Conservation (phyloP, 35 echinoderm and acorn worm genomes). For the Ophiothrix spiculata region DNA sequence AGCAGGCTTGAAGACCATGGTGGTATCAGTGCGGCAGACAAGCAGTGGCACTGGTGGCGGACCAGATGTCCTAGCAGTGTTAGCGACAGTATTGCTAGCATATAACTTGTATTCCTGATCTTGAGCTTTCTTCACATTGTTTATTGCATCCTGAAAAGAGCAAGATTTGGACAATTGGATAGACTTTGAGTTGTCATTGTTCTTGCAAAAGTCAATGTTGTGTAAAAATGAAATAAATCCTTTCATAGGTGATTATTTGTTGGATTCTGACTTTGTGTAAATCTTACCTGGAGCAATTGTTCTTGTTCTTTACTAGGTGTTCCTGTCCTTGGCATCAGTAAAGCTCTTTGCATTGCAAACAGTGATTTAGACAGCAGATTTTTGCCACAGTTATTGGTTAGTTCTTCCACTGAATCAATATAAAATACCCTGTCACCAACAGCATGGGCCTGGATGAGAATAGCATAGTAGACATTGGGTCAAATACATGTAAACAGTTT, state of each 20-base stretch:
- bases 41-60: constrained; percentile 82
- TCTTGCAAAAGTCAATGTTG: background rate
- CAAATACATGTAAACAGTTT: background rate
- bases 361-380: constrained; percentile 88
- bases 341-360: constrained; percentile 80
- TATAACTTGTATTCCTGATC: constrained; percentile 86
- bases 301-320: constrained; percentile 41
- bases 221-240: too few relatives aligned
- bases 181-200: background rate
- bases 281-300: constrained; percentile 67
- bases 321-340: constrained; percentile 41
- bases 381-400: constrained; percentile 74
- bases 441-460: background rate
- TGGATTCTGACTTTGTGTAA: too few relatives aligned
- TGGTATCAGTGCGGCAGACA: constrained; percentile 77
- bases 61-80: background rate
- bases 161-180: background rate
- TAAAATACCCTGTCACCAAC: constrained; percentile 1
- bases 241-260: too few relatives aligned
- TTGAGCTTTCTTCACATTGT: constrained; percentile 79
- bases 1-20: constrained; percentile 92
- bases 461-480: background rate
- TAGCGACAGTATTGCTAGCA: constrained; percentile 55
- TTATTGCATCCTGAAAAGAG: constrained; percentile 61
- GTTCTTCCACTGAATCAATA: constrained; percentile 74